Conservation (phyloP, 2,797 vertebrate species). For the Leucoraja ocellata region DNA sequence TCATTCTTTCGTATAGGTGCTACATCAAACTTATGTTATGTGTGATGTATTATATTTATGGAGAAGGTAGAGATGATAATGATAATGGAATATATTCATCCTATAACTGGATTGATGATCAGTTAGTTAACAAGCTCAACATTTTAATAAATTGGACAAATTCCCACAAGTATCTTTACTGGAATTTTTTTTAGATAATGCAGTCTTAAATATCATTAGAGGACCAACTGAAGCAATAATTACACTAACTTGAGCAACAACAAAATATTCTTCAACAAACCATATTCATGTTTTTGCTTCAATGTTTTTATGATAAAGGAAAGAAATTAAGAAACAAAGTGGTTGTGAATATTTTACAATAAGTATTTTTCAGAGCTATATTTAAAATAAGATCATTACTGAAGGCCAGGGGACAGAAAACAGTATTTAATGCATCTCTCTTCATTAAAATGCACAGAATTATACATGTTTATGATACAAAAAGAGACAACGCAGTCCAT, state of each 20-base stretch:
- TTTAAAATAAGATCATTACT: background rate
- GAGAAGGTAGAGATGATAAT: background rate
- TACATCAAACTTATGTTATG: background rate
- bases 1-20: background rate
- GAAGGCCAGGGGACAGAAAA: background rate
- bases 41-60: background rate
- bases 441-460: background rate
- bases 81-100: background rate
- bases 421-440: background rate
- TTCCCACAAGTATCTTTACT: background rate
- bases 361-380: background rate
- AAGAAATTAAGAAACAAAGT: background rate
- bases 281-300: background rate
- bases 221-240: background rate
- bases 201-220: background rate
- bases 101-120: background rate
- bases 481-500: too few relatives aligned
- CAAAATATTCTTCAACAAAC: background rate
- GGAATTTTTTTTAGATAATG: background rate
- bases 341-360: background rate
- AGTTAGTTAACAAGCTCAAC: background rate
- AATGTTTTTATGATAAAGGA: background rate
- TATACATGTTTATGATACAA: too few relatives aligned
- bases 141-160: constrained; percentile 9
- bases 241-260: background rate